A percentile compares a stretch with the other conserved stretches of the same genome.
Conservation (phyloP, 2,113 vertebrate species). For the Rhabdomys dilectus region DNA sequence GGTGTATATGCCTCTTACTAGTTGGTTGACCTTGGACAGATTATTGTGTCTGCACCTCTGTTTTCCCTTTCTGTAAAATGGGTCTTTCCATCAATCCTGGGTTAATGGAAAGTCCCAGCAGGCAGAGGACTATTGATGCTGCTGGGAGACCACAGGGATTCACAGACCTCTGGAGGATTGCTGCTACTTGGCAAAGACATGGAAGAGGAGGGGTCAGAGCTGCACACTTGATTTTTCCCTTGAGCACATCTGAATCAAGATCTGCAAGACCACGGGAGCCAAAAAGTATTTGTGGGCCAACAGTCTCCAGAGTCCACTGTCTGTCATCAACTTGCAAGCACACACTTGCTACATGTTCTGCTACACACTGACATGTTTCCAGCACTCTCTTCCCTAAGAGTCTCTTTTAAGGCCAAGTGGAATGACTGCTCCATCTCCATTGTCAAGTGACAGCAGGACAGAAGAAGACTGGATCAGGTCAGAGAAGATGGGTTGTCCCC, state of each 20-base stretch:
- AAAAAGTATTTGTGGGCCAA: background rate
- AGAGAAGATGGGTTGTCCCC: constrained; percentile 19
- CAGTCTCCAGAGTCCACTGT: background rate
- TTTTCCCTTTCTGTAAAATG: constrained; percentile 54
- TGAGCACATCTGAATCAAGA: constrained; percentile 8
- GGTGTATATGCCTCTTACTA: background rate
- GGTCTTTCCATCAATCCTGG: background rate
- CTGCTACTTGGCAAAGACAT: background rate
- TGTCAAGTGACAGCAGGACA: background rate
- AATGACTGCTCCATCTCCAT: background rate
- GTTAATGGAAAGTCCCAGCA: background rate
- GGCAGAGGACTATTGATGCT: background rate
- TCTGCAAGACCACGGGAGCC: background rate
- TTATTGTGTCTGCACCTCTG: constrained; percentile 34
- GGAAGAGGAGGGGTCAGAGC: background rate
- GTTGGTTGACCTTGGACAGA: constrained; percentile 53
- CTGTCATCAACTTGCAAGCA: background rate
- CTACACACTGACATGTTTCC: background rate
- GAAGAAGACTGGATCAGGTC: background rate
- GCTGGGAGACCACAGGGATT: background rate
- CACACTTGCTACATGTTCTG: too few species aligned
- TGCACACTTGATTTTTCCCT: background rate
- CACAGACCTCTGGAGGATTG: background rate
- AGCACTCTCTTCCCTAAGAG: background rate
- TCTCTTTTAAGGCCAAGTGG: background rate